phyloP scores from a whole-genome alignment of 2,113 vertebrate genomes.

The Chlorodrepanis virens region DNA sequence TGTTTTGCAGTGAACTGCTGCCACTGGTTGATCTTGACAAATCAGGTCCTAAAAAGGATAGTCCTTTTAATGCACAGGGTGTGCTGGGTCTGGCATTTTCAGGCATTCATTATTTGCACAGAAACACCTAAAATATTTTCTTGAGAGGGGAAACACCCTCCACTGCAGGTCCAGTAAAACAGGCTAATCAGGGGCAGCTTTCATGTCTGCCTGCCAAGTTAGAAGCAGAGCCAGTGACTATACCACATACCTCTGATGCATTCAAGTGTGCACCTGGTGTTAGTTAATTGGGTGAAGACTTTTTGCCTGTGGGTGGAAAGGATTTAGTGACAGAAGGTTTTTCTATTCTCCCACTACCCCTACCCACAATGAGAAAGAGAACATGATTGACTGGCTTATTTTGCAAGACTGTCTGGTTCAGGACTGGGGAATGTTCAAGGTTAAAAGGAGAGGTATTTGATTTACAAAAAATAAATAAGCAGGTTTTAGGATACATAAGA shows the following conservation, averaged over 20 bases:
- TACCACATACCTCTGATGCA: constrained; percentile 62
- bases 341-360: constrained; percentile 41
- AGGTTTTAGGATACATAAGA: not conserved
- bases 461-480: constrained; percentile 53
- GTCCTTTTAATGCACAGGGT: not conserved
- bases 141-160: not conserved
- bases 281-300: constrained; percentile 74
- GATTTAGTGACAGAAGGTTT: constrained; percentile 72
- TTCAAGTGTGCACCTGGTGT: constrained; percentile 74
- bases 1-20: not conserved
- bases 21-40: not conserved
- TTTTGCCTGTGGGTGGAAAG: constrained; percentile 69
- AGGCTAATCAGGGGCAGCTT: constrained; percentile 60
- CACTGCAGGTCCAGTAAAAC: constrained; percentile 30
- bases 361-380: constrained; percentile 52
- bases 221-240: constrained; percentile 35
- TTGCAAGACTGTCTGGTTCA: constrained; percentile 55
- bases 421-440: constrained; percentile 13
- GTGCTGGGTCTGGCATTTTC: not conserved
- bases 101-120: not conserved
- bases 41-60: not conserved
- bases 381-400: constrained; percentile 58
- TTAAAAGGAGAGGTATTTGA: constrained; percentile 42
- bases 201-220: constrained; percentile 34
- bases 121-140: not conserved